Evolutionary conservation across 1,140 invertebrate genomes (phyloP).

Genomic region (Trichomalopsis sarcophagae): DNA sequence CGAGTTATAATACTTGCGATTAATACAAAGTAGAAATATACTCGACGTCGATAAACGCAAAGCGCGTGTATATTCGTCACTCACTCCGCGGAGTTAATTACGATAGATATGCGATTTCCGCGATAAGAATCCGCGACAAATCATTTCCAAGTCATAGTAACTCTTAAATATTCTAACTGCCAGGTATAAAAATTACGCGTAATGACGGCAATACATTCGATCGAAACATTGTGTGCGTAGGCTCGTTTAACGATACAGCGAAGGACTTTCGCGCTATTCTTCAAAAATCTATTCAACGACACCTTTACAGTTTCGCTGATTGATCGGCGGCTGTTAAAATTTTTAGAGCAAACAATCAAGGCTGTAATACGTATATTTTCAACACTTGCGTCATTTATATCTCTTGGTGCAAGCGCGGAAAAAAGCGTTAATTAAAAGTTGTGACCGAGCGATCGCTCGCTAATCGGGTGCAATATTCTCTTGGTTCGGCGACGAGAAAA

Average conservation of each 20-base stretch:
- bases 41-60: background rate
- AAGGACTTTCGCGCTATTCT: constrained; percentile 18
- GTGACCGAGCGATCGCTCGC: background rate
- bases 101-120: background rate
- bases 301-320: constrained; percentile 1
- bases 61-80: background rate
- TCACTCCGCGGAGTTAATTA: background rate
- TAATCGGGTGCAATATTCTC: constrained; percentile 19
- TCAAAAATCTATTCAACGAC: background rate
- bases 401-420: background rate
- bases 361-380: background rate
- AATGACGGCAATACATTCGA: background rate
- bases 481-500: background rate
- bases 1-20: background rate
- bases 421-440: constrained; percentile 21
- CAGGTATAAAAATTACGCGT: too few species aligned
- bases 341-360: constrained; percentile 22
- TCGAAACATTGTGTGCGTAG: background rate
- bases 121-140: too few species aligned
- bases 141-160: too few species aligned
- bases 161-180: too few species aligned
- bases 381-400: background rate
- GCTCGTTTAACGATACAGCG: constrained; percentile 12
- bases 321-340: constrained; percentile 9
- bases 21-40: background rate